These are phyloP conservation scores for Antechinus stuartii DNA, from an alignment of 2,113 vertebrate species.

Conservation along the genomic window DNA sequence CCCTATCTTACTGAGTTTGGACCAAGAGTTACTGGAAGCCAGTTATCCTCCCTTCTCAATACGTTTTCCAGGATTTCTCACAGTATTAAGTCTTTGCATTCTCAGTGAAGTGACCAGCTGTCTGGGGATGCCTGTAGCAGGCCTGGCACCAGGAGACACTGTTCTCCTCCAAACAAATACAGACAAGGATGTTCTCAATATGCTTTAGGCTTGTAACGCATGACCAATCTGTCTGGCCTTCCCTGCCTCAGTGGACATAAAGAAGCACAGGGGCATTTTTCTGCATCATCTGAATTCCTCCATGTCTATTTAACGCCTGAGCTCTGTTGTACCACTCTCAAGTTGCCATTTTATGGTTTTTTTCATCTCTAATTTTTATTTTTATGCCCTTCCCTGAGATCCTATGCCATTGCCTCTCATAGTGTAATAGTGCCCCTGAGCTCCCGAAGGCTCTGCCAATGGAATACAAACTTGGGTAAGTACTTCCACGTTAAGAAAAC, in stretches of 20 bases:
- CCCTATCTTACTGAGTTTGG: conserved; percentile 11
- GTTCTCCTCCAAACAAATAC: conserved; percentile 71
- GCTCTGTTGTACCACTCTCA: conserved; percentile 35
- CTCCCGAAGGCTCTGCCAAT: neutral
- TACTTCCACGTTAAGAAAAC: neutral
- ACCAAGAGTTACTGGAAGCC: conserved; percentile 14
- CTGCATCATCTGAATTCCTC: conserved; percentile 13
- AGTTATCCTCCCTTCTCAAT: conserved; percentile 68
- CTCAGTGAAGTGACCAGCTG: conserved; percentile 79
- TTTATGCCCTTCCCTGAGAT: neutral
- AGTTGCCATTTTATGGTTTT: conserved; percentile 1
- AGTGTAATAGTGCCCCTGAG: neutral
- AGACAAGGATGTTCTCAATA: conserved; percentile 62
- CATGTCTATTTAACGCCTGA: neutral
- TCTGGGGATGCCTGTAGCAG: conserved; percentile 77
- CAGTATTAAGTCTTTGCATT: conserved; percentile 61
- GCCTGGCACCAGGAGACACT: conserved; percentile 69
- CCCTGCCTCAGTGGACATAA: conserved; percentile 49
- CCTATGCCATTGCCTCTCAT: neutral
- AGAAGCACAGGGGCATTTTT: conserved; percentile 20
- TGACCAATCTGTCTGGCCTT: conserved; percentile 25
- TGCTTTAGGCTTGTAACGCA: neutral
- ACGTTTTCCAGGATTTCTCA: conserved; percentile 72
- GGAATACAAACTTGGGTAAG: neutral
- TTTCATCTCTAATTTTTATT: neutral